Conservation (phyloP, 2,888 invertebrate genomes). For the Reticulitermes lucifugus region DNA sequence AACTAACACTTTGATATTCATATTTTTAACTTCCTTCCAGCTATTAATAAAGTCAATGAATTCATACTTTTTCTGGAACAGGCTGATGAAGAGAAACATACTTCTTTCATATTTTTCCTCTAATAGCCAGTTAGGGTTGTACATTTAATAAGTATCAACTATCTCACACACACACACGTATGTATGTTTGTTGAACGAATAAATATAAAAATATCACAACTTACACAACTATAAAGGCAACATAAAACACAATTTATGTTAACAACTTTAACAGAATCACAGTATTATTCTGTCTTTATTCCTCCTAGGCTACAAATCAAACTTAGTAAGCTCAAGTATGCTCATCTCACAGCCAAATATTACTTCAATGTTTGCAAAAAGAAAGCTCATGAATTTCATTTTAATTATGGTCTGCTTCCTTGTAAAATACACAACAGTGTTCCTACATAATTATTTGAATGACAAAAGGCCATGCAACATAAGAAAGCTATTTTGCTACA, state of each 20-base stretch:
- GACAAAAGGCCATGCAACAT: slow-evolving; percentile 38
- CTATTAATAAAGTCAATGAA: no score
- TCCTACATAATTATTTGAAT: not conserved
- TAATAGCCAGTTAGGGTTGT: no score
- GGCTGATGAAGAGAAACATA: no score
- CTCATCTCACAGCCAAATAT: slow-evolving; percentile 42
- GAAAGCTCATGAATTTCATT: slow-evolving; percentile 5
- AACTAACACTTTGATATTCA: no score
- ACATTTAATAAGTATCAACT: no score
- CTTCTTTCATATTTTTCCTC: no score
- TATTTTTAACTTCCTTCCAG: no score
- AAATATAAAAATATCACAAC: no score
- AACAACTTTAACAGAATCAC: slow-evolving; percentile 15
- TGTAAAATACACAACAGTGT: slow-evolving; percentile 22
- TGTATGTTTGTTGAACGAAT: no score
- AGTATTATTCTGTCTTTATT: slow-evolving; percentile 38
- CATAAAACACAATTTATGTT: not conserved
- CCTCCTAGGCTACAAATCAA: slow-evolving; percentile 23
- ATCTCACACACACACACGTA: no score
- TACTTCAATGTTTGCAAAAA: slow-evolving; percentile 36
- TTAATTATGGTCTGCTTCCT: not conserved
- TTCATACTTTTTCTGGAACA: no score
- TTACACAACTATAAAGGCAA: not conserved
- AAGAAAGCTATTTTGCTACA: slow-evolving; percentile 35
- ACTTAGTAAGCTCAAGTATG: slow-evolving; percentile 38